Evolutionary conservation across 2,888 invertebrate species (phyloP).

Genomic region (Pharmacophagus antenor): DNA sequence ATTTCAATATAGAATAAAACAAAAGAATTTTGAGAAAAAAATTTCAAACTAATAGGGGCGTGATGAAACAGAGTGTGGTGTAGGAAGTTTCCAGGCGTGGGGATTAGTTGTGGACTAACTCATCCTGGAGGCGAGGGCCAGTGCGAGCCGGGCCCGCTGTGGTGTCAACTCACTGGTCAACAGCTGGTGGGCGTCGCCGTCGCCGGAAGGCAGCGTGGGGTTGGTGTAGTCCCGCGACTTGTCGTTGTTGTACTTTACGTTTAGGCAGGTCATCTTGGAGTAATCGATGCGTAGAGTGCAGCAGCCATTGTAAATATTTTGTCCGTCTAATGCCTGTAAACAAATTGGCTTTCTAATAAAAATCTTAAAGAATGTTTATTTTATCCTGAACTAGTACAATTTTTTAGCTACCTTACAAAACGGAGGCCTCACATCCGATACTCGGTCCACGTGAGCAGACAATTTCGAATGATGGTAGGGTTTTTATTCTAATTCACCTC

Average conservation of each 20-base stretch:
- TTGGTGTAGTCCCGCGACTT: slow-evolving; percentile 99
- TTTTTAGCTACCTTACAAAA: too few species aligned
- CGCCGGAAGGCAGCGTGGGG: slow-evolving; percentile 97
- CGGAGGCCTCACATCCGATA: too few species aligned
- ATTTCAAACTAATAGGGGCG: slow-evolving; percentile 32
- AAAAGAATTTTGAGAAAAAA: slow-evolving; percentile 8
- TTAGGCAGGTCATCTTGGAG: slow-evolving; percentile 98
- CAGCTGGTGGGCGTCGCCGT: slow-evolving; percentile 83
- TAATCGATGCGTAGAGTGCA: slow-evolving; percentile 99
- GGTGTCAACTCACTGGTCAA: slow-evolving; percentile 85
- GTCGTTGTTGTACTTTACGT: slow-evolving; percentile 99
- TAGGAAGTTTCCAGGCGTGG: slow-evolving; percentile 58
- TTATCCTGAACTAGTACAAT: too few species aligned
- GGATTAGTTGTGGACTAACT: slow-evolving; percentile 81
- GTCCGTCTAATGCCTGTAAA: slow-evolving; percentile 94
- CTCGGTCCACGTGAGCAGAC: too few species aligned
- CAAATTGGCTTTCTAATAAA: slow-evolving; percentile 26
- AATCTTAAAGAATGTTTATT: too few species aligned
- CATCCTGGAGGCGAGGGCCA: slow-evolving; percentile 81
- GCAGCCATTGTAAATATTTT: slow-evolving; percentile 99
- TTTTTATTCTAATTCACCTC: too few species aligned
- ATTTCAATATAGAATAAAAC: neutral
- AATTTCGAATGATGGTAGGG: too few species aligned
- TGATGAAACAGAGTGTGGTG: slow-evolving; percentile 51
- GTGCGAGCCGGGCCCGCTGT: slow-evolving; percentile 75